Percentiles rank a stretch among this genome's conserved stretches.
phyloP scores from a whole-genome alignment of 2,113 vertebrate genomes.

The Arothron firmamentum region DNA sequence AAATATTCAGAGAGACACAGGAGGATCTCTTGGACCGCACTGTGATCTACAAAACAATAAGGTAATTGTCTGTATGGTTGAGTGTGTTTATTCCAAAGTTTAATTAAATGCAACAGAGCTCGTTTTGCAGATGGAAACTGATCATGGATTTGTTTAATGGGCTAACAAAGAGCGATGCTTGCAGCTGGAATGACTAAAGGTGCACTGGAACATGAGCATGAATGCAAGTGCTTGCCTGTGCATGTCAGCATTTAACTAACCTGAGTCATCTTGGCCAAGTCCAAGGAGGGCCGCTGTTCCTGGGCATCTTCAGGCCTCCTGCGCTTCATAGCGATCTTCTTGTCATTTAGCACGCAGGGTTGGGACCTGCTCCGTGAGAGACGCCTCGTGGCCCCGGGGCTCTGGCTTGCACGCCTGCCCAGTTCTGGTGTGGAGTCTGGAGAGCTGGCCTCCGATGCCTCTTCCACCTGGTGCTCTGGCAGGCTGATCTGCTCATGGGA shows the following conservation, averaged over 20 bases:
- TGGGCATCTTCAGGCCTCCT: constrained; percentile 81
- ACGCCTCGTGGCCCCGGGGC: constrained; percentile 48
- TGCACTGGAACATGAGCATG: constrained; percentile 10
- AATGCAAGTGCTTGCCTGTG: constrained; percentile 25
- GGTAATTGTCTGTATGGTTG: constrained; percentile 26
- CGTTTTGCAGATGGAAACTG: too few relatives aligned
- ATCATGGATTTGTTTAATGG: too few relatives aligned
- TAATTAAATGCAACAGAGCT: neutral
- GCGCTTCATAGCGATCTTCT: constrained; percentile 84
- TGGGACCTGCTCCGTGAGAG: constrained; percentile 86
- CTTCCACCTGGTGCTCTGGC: constrained; percentile 72
- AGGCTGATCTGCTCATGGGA: constrained; percentile 84
- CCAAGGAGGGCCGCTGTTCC: constrained; percentile 85
- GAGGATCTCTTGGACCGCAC: constrained; percentile 6
- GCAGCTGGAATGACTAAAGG: constrained; percentile 24
- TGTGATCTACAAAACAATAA: constrained; percentile 34
- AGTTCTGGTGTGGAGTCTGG: constrained; percentile 83
- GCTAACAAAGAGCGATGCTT: constrained; percentile 11
- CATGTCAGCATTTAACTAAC: constrained; percentile 67
- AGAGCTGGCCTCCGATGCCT: constrained; percentile 78
- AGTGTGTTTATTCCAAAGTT: constrained; percentile 16
- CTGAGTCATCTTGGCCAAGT: constrained; percentile 94
- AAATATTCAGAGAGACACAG: constrained; percentile 12
- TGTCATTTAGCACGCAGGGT: constrained; percentile 87
- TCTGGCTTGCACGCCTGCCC: constrained; percentile 67